Percentiles rank a stretch among this genome's conserved stretches.
Evolutionary conservation across 2,113 vertebrate genomes (phyloP).

Genomic region (Heterotilapia buettikoferi): DNA sequence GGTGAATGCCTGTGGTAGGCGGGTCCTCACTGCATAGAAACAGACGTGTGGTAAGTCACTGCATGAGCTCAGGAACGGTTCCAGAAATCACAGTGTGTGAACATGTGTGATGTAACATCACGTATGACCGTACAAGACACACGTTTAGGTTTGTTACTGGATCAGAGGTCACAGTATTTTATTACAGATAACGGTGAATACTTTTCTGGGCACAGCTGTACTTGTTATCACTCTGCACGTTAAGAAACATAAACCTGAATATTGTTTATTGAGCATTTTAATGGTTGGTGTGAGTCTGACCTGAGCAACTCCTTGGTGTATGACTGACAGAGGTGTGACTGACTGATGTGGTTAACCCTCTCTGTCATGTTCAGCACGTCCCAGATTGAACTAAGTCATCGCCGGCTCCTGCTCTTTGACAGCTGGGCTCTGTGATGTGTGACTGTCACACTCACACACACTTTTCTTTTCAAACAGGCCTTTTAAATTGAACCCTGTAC

Average conservation of each 20-base stretch:
- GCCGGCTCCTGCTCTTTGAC: not conserved
- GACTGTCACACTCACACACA: not conserved
- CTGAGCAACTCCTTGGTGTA: not conserved
- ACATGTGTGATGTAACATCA: not conserved
- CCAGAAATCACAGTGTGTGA: not conserved
- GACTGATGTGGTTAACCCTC: not conserved
- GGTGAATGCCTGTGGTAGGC: not conserved
- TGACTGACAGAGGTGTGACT: not conserved
- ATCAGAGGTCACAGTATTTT: not conserved
- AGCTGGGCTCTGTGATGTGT: not conserved
- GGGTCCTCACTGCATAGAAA: not conserved
- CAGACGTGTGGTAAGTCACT: not conserved
- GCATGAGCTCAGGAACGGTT: not conserved
- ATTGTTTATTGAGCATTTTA: not conserved
- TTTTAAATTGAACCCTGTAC: not conserved
- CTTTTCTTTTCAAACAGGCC: not conserved
- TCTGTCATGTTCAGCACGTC: not conserved
- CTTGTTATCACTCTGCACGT: not conserved
- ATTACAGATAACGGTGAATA: rapidly evolving
- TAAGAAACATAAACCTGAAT: not conserved
- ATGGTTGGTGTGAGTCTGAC: not conserved
- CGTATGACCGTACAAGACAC: not conserved
- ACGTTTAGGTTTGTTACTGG: not conserved
- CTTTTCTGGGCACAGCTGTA: not conserved
- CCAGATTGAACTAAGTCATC: not conserved